Evolutionary conservation across 2,888 invertebrate species (phyloP).

Genomic region (Stenodera caucasica): DNA sequence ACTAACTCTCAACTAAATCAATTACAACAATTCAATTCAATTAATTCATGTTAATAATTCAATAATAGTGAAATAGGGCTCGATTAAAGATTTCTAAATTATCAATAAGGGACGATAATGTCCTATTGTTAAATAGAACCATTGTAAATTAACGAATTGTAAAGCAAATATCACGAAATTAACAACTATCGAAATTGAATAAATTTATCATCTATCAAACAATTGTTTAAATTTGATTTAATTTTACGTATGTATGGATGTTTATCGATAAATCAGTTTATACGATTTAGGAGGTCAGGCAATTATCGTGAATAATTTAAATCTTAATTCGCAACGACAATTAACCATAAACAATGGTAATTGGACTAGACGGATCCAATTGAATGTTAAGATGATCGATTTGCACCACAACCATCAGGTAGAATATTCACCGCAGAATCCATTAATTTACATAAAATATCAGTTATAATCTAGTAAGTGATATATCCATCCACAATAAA

Average conservation of each 20-base stretch:
- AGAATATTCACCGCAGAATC: background rate
- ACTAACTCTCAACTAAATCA: background rate
- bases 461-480: background rate
- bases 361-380: background rate
- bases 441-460: background rate
- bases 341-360: background rate
- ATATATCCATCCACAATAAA: background rate
- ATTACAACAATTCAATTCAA: background rate
- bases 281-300: background rate
- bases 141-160: too few species aligned
- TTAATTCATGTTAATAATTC: background rate
- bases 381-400: slow-evolving; percentile 4
- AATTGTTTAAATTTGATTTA: background rate
- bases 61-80: background rate
- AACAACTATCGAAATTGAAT: too few species aligned
- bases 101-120: background rate
- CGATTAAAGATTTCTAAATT: too few species aligned
- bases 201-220: too few species aligned
- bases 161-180: too few species aligned
- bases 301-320: slow-evolving; percentile 1
- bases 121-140: too few species aligned
- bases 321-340: background rate
- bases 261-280: background rate
- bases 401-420: background rate
- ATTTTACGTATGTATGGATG: background rate